Base-by-base conservation (phyloP, 1,140 invertebrate species). In the Pissodes strobi region DNA sequence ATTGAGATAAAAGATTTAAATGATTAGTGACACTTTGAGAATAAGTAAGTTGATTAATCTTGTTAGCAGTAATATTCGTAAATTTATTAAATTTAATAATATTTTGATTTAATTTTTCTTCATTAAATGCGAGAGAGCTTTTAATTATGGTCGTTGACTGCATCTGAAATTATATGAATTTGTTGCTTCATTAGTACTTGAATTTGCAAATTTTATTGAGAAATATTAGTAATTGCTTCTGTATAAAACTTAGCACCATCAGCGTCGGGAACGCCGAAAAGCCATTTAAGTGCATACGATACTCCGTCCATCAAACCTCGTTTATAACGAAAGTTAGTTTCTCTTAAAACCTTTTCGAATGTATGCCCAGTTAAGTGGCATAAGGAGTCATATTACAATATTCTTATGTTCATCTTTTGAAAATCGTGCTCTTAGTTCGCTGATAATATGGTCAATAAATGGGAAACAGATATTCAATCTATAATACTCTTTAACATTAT, bases 251-350 rank as follows among this genome's bases (percentile, higher is more conserved):
- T n/a, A n/a, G n/a, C n/a, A n/a, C 19, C 71, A 18, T 65, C 65
- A 1, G 70, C 61, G 48, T 72, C 71, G 0, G 73, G 71, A 3
- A 66, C 68, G 12, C 76, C 74, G 22, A 78, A 76, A 5, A 76
- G 51, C 70, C 70, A 78, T 64, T 76, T 77, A 9, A 75, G 57
- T n/a, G 68, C 46, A 13, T 69, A 63, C n/a, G 72, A 71, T 18
- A 72, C 55, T 18, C 72, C 73, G 56, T 76, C 69, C 19, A 75
- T 22, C n/a, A 75, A 5, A 56, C 72, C 69, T 19, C 56, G 43
- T n/a, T n/a, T n/a, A n/a, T n/a, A n/a, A n/a, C n/a, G n/a, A n/a
- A n/a, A n/a, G n/a, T n/a, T n/a, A n/a, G n/a, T n/a, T n/a, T n/a
- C n/a, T n/a, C n/a, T n/a, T n/a, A n/a, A n/a, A n/a, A n/a, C n/a